These are phyloP conservation scores for Coremacera marginata DNA, from an alignment of 2,888 invertebrate species.

Conservation along the genomic window DNA sequence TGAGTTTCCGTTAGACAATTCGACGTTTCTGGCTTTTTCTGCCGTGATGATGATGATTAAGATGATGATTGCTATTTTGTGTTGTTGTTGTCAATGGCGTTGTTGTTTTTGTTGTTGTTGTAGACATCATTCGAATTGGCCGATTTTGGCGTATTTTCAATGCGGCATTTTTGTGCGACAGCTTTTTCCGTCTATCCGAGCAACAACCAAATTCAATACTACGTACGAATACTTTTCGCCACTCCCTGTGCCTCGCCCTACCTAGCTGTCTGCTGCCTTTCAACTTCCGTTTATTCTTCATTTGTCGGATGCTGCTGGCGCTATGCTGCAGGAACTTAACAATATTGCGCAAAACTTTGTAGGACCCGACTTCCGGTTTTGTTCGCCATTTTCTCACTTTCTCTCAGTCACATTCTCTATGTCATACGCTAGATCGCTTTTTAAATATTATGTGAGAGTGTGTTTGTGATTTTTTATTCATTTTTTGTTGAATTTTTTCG, in stretches of 20 bases:
- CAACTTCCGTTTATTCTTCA: background rate
- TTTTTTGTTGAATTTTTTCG: background rate
- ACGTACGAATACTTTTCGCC: background rate
- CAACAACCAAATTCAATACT: no score
- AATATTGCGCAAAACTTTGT: slow-evolving; percentile 38
- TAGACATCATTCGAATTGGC: background rate
- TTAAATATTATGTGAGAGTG: background rate
- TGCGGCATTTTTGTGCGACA: slow-evolving; percentile 37
- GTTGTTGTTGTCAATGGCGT: background rate
- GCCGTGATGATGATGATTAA: background rate
- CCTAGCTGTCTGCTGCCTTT: background rate
- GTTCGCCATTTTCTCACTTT: slow-evolving; percentile 22
- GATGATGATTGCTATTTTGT: background rate
- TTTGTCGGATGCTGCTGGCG: slow-evolving; percentile 19
- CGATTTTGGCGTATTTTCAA: slow-evolving; percentile 36
- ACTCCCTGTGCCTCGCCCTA: background rate
- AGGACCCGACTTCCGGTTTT: slow-evolving; percentile 33
- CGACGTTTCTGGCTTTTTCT: background rate
- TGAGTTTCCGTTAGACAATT: slow-evolving; percentile 32
- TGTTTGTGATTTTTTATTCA: background rate
- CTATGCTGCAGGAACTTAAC: slow-evolving; percentile 35
- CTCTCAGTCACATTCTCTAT: background rate
- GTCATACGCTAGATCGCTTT: background rate
- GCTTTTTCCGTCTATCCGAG: slow-evolving; percentile 4
- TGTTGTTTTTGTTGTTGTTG: background rate